phyloP scores from a whole-genome alignment of 2,113 vertebrate species.

The Tachysurus fulvidraco region DNA sequence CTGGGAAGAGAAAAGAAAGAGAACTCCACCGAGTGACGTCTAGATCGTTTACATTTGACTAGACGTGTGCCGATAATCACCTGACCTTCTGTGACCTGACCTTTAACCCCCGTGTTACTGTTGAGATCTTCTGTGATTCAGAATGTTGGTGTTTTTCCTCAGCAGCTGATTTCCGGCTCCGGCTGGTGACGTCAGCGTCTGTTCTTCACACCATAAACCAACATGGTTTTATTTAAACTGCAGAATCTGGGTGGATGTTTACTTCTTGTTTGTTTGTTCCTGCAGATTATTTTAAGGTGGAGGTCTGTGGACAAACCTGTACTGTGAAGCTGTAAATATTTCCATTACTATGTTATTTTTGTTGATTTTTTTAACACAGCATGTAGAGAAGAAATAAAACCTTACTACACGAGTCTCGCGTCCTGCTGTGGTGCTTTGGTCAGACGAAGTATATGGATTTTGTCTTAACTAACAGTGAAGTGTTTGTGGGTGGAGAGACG shows the following conservation, averaged over 20 bases:
- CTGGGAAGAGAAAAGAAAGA: not conserved
- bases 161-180: not conserved
- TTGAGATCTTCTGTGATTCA: not conserved
- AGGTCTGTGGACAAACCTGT: conserved; percentile 97
- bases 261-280: conserved; percentile 75
- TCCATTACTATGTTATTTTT: conserved; percentile 79
- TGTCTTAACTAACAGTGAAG: no score
- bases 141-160: not conserved
- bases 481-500: not conserved
- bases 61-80: not conserved
- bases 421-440: no score
- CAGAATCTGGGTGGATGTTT: conserved; percentile 59
- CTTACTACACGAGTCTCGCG: conserved; percentile 80
- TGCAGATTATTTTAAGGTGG: conserved; percentile 95
- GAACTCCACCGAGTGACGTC: not conserved
- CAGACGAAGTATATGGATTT: no score
- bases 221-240: not conserved
- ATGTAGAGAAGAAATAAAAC: conserved; percentile 99
- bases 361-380: conserved; percentile 91
- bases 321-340: conserved; percentile 99
- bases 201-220: not conserved
- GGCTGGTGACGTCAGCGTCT: not conserved
- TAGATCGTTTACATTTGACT: not conserved
- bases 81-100: conserved; percentile 45
- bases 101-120: conserved; percentile 75